Percentiles rank a stretch among this genome's conserved stretches.
These are phyloP conservation scores for Atrichornis clamosus DNA, from an alignment of 2,113 vertebrate species.

Conservation along the genomic window DNA sequence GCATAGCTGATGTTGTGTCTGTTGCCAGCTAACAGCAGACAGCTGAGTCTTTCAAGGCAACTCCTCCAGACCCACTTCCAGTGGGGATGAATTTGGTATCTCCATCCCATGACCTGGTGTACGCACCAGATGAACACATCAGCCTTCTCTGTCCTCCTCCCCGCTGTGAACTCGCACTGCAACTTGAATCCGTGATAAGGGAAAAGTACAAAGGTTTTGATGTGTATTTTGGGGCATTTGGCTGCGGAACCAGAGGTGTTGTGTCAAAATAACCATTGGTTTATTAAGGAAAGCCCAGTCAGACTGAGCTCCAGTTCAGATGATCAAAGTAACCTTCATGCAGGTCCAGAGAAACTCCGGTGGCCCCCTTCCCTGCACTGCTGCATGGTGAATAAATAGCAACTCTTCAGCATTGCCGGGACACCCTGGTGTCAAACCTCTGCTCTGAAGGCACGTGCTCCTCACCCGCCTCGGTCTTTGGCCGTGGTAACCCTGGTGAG, in stretches of 20 bases:
- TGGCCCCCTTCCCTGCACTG: too few species aligned
- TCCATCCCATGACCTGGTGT: neutral
- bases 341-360: neutral
- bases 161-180: neutral
- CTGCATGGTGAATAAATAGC: neutral
- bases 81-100: neutral
- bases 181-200: rapidly evolving
- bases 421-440: neutral
- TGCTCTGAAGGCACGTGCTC: neutral
- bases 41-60: neutral
- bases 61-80: neutral
- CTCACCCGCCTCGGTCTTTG: neutral
- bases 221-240: neutral
- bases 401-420: neutral
- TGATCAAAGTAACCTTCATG: neutral
- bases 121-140: neutral
- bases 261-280: neutral
- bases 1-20: neutral
- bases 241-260: neutral
- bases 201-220: neutral
- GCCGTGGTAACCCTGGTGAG: neutral
- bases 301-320: neutral
- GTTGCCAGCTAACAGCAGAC: neutral
- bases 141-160: neutral
- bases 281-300: neutral